Evolutionary conservation across 2,797 vertebrate genomes (phyloP).

Genomic region (Silurus aristotelis): DNA sequence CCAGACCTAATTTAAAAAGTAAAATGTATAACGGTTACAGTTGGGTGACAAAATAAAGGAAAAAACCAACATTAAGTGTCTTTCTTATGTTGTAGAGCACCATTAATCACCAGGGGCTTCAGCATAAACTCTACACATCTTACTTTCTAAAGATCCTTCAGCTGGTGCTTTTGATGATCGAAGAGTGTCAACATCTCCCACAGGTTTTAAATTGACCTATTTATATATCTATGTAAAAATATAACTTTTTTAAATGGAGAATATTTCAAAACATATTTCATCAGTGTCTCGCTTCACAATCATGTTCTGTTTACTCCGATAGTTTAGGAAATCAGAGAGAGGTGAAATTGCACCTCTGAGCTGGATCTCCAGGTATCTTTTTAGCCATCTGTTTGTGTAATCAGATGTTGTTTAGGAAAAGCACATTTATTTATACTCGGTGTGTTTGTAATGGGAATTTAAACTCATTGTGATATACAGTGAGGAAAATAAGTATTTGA

Average conservation of each 20-base stretch:
- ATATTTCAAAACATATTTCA: conserved; percentile 14
- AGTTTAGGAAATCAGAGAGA: conserved; percentile 27
- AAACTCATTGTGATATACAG: not conserved
- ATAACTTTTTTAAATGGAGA: too few relatives aligned
- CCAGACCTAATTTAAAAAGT: not conserved
- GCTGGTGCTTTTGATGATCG: not conserved
- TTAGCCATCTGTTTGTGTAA: conserved; percentile 45
- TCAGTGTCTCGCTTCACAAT: not conserved
- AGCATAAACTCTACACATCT: too few relatives aligned
- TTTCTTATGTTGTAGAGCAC: not conserved
- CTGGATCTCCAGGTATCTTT: conserved; percentile 43
- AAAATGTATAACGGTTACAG: not conserved
- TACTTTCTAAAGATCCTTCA: not conserved
- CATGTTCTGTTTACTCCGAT: conserved; percentile 16
- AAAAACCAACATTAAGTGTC: not conserved
- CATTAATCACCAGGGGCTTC: not conserved
- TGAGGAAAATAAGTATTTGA: too few relatives aligned
- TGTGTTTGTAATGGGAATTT: conserved; percentile 7
- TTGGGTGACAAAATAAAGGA: not conserved
- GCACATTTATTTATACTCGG: conserved; percentile 24
- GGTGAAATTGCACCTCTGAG: conserved; percentile 35
- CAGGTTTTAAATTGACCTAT: not conserved
- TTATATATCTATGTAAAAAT: not conserved
- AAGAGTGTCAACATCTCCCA: too few relatives aligned
- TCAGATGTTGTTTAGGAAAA: conserved; percentile 39